Conservation (phyloP, 1,140 invertebrate species). For the Pollicipes pollicipes region DNA sequence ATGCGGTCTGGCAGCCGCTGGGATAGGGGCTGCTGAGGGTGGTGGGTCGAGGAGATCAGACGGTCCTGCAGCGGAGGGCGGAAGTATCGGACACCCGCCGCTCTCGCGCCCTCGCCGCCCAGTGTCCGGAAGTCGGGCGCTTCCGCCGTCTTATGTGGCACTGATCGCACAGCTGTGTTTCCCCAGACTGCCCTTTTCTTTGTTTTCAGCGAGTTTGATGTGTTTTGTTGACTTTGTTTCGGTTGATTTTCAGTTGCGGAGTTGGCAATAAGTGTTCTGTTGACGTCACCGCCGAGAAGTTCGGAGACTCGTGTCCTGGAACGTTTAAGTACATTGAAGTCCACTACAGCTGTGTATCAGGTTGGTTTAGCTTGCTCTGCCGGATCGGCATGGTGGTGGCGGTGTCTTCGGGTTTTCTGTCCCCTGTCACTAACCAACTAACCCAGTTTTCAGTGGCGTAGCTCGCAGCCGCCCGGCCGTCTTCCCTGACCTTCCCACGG, state of each 20-base stretch:
- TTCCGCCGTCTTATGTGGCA: no score
- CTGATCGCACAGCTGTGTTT: no score
- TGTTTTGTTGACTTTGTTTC: background rate
- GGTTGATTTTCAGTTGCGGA: slow-evolving; percentile 14
- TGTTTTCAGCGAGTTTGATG: background rate
- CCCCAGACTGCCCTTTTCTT: no score
- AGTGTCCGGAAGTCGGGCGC: no score
- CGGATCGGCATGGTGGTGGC: background rate
- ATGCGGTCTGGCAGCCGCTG: no score
- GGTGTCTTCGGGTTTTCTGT: background rate
- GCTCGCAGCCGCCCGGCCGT: no score
- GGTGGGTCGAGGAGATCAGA: no score
- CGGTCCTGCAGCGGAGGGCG: no score
- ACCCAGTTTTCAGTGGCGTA: background rate
- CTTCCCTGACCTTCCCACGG: background rate
- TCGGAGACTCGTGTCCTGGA: slow-evolving; percentile 79
- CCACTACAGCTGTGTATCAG: slow-evolving; percentile 62
- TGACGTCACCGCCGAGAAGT: slow-evolving; percentile 61
- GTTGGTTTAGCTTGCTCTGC: slow-evolving; percentile 12
- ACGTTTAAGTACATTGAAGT: slow-evolving; percentile 90
- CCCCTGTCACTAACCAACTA: background rate
- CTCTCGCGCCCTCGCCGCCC: no score
- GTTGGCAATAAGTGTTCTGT: slow-evolving; percentile 46
- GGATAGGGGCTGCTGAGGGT: no score
- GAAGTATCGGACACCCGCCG: no score